Base-by-base conservation (phyloP, 2,888 invertebrate species). In the Herminia tarsipennalis region DNA sequence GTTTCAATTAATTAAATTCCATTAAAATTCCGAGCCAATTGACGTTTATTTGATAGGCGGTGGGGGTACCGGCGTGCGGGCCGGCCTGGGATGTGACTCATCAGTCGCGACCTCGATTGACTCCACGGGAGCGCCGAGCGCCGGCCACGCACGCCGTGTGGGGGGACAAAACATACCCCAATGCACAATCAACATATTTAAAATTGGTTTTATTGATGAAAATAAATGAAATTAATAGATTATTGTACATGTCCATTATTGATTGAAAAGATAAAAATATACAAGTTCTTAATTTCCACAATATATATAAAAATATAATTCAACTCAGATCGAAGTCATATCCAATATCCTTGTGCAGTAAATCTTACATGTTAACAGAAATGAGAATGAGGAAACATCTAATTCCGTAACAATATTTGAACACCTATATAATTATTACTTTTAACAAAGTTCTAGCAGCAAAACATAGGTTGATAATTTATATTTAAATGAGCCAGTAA, bases 261-360 rank as follows among this genome's bases (percentile, higher is more conserved):
- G 85, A 89, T 87, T 86, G 83, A 84, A 83, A 86, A 88, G 86
- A 70, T 86, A 86, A 88, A 86, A 90, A 88, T 89, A 90, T 90
- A 89, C 88, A 89, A 82, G 83, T 86, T 83, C 78, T 82, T 81
- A 84, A 78, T 88, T 89, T 85, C 80, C 88, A 88, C 82, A 79
- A 84, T 87, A 88, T 88, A 81, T 85, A 90, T 87, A 91, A 89
- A 88, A 89, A 90, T 89, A 90, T 88, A 89, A 88, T 88, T 81
- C 78, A 91, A 91, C 89, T 88, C 88, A 88, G 90, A 90, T 90
- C 88, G 83, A 87, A 86, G 82, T 86, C 70, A 73, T 83, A 85
- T 88, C 89, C 90, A 91, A 90, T 90, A 90, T 91, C 91, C 91
- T 91, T 91, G 91, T 90, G 91, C 91, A 88, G 79, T 85, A 78